Evolutionary conservation across 2,888 invertebrate genomes (phyloP), one percentile per base, ranked within the genome.

Genomic region (Drosophila anceps): DNA sequence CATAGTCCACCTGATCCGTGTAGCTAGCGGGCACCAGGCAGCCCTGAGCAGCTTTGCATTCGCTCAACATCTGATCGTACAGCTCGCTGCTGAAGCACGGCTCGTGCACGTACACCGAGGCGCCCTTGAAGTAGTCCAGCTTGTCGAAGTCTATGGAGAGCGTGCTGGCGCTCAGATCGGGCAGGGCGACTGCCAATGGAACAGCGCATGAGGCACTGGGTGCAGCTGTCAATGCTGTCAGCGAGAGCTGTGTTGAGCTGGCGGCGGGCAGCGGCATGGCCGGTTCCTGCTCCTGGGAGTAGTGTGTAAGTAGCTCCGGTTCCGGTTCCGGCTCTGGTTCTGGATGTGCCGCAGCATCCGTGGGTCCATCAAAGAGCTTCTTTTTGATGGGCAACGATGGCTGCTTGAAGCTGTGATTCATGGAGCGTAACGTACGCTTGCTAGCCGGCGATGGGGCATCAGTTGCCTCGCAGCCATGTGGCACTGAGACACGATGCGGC

Each of bases 1-100:
- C 95, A 91, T 94, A 96, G 91, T 96, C 95, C 2, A 95, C 94
- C 2, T 94, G 91, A 54, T 94, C 95, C 20, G 91, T 91, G 57
- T 93, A 94, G n/a, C 89, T 92, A 24, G 90, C 88, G 0, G 93
- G 87, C 0, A 95, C 94, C 2, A 95, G 82, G 81, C 92, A 92
- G 33, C 96, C 96, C 37, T 94, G 94, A 24, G 94, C 92, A n/a
- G 92, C 92, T 81, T 94, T 94, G 57, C 95, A 94, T 70, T 94
- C 93, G 54, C 93, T 92, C 59, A 90, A 84, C 59, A 94, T 77
- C 69, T 93, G 90, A 1, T 91, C 84, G 43, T 88, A 91, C 48
- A 94, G 93, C 13, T 94, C 93, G 2, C 92, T 92, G 20, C 93
- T 92, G 57, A 92, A 92, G 67, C 91, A 84, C 39, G 94, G 93